Conservation (phyloP, 53 echinoderm and acorn worm species). For the Temnopleurus reevesii region DNA sequence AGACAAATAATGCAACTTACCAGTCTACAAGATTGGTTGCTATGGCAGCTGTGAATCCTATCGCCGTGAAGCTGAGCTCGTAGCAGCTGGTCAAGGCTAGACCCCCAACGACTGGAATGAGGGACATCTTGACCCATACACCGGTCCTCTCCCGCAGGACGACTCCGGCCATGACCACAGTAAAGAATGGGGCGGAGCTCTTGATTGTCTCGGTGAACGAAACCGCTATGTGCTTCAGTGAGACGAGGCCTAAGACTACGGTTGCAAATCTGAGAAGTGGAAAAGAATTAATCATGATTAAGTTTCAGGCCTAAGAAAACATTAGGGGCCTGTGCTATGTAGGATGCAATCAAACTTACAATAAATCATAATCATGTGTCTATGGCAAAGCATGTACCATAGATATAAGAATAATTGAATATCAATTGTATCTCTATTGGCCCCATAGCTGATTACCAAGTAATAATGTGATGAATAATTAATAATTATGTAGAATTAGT, state of each 20-base stretch:
- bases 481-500: too few species aligned
- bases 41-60: conserved; percentile 92
- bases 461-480: too few species aligned
- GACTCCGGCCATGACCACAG: conserved; percentile 80
- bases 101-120: conserved; percentile 91
- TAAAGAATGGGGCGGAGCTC: conserved; percentile 96
- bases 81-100: conserved; percentile 93
- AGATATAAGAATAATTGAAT: too few species aligned
- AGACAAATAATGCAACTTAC: conserved; percentile 68
- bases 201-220: conserved; percentile 99
- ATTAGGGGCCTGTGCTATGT: too few species aligned
- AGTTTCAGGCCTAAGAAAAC: too few species aligned
- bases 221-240: conserved; percentile 93
- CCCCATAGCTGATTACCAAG: too few species aligned
- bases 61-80: conserved; percentile 89
- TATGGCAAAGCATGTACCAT: too few species aligned
- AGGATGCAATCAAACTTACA: too few species aligned
- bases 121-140: conserved; percentile 83
- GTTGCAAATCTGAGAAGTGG: conserved; percentile 76
- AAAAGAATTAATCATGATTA: not conserved
- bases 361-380: too few species aligned
- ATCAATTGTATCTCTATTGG: too few species aligned
- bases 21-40: conserved; percentile 97
- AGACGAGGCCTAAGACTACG: conserved; percentile 88
- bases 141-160: conserved; percentile 90